Conservation (phyloP, 35 echinoderm and acorn worm species). For the Hemicentrotus pulcherrimus region DNA sequence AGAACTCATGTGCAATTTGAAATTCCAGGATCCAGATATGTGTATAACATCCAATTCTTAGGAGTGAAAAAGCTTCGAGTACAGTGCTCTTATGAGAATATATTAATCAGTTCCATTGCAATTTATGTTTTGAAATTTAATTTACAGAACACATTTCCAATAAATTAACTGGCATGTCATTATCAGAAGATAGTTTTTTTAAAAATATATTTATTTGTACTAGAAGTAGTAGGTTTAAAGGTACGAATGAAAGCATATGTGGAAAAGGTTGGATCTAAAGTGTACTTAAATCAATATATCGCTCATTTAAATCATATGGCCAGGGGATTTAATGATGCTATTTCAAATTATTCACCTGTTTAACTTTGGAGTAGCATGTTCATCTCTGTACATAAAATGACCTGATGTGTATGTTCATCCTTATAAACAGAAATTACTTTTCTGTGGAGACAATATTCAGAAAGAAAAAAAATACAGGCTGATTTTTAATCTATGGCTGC, state of each 20-base stretch:
- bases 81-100: too few relatives aligned
- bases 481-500: neutral
- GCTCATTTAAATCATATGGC: neutral
- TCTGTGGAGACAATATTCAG: neutral
- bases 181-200: neutral
- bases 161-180: neutral
- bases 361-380: neutral
- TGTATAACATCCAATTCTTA: too few relatives aligned
- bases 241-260: neutral
- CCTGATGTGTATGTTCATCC: too few relatives aligned
- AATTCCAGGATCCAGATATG: neutral
- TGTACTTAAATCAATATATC: neutral
- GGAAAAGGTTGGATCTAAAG: neutral
- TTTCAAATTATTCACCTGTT: neutral
- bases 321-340: neutral
- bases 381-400: neutral
- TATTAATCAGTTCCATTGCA: neutral
- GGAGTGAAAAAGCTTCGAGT: too few relatives aligned
- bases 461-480: neutral
- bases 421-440: neutral
- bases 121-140: neutral
- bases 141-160: neutral
- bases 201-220: neutral
- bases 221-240: neutral
- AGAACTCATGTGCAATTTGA: neutral